Evolutionary conservation across 2,888 invertebrate species (phyloP).

Genomic region (Tenthredo notha): DNA sequence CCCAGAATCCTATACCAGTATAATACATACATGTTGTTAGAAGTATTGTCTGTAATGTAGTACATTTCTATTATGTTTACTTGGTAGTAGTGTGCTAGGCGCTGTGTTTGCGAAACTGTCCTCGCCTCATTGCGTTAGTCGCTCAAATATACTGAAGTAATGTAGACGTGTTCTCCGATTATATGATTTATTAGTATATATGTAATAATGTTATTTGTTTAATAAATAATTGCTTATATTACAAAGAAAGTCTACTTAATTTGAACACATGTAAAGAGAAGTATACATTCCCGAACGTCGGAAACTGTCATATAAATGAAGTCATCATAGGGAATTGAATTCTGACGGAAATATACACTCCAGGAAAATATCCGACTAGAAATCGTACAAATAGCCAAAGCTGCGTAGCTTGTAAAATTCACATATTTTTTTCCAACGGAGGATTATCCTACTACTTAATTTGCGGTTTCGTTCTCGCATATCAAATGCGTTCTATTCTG

Average conservation of each 20-base stretch:
- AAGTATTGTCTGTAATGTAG: too few relatives aligned
- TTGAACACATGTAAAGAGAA: background rate
- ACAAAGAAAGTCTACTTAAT: too few relatives aligned
- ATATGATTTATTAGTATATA: too few relatives aligned
- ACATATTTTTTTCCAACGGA: background rate
- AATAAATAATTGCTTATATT: too few relatives aligned
- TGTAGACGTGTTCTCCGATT: too few relatives aligned
- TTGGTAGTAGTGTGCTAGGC: too few relatives aligned
- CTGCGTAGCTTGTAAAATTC: conserved; percentile 29
- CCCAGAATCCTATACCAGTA: background rate
- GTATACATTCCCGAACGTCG: background rate
- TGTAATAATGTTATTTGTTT: too few relatives aligned
- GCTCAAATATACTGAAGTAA: too few relatives aligned
- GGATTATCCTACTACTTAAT: background rate
- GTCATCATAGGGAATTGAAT: conserved; percentile 35
- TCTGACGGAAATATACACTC: background rate
- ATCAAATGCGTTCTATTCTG: background rate
- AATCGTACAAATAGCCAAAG: background rate
- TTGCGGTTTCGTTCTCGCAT: background rate
- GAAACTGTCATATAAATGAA: conserved; percentile 21
- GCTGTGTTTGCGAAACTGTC: too few relatives aligned
- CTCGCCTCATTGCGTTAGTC: too few relatives aligned
- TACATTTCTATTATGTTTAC: too few relatives aligned
- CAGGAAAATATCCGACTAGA: background rate
- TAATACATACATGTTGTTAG: background rate